Percentiles rank a stretch among this genome's conserved stretches.
These are phyloP conservation scores for Oxyscelio sp. DNA, from an alignment of 2,888 invertebrate genomes.

Conservation along the genomic window DNA sequence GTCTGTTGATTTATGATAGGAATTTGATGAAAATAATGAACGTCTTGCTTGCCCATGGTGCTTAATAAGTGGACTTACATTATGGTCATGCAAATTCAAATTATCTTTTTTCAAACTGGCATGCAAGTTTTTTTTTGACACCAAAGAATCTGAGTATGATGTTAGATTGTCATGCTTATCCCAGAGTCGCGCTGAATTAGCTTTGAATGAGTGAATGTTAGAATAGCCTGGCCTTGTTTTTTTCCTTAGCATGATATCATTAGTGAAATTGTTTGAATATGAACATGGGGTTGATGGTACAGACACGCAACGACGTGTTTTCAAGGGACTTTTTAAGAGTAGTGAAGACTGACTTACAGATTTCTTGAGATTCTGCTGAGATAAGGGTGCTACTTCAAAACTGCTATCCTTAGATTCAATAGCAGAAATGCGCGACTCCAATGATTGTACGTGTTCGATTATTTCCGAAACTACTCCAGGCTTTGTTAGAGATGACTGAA, in stretches of 20 bases:
- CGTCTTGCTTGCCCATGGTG: slow-evolving; percentile 61
- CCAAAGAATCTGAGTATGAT: slow-evolving; percentile 74
- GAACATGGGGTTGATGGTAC: slow-evolving; percentile 84
- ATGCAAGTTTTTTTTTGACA: slow-evolving; percentile 79
- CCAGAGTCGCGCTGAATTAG: slow-evolving; percentile 69
- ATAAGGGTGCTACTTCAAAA: slow-evolving; percentile 76
- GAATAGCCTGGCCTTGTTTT: not conserved
- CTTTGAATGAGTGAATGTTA: slow-evolving; percentile 60
- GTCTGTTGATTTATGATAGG: too few relatives aligned
- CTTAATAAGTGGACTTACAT: slow-evolving; percentile 73
- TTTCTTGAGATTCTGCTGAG: slow-evolving; percentile 75
- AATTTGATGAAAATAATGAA: slow-evolving; percentile 79
- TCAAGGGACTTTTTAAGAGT: slow-evolving; percentile 81
- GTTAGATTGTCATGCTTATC: slow-evolving; percentile 81
- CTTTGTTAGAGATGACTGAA: too few relatives aligned
- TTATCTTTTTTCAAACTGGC: slow-evolving; percentile 76
- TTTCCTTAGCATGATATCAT: slow-evolving; percentile 49
- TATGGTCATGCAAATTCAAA: slow-evolving; percentile 58
- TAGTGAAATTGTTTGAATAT: slow-evolving; percentile 60
- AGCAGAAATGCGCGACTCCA: slow-evolving; percentile 89
- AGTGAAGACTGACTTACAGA: slow-evolving; percentile 81
- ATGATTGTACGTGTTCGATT: slow-evolving; percentile 91
- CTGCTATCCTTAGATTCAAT: slow-evolving; percentile 88
- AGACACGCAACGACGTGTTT: slow-evolving; percentile 81
- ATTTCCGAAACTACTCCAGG: slow-evolving; percentile 90